phyloP scores from a whole-genome alignment of 2,797 vertebrate species.

The Pseudotriccus pelzelni region DNA sequence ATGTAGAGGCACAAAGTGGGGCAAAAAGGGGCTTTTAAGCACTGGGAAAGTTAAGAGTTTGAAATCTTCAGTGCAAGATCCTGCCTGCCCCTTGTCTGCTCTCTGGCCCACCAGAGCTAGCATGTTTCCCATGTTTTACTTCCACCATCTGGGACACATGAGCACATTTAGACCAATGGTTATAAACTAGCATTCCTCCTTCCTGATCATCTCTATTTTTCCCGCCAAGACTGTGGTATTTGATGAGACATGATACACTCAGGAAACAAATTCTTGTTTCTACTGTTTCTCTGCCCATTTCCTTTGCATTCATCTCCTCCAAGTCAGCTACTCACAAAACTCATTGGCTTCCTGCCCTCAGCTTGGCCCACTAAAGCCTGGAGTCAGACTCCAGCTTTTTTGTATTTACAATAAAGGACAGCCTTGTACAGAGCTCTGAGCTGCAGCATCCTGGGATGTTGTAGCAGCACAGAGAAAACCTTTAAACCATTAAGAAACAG shows the following conservation, averaged over 20 bases:
- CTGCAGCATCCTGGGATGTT: background rate
- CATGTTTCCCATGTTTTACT: background rate
- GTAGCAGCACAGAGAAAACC: background rate
- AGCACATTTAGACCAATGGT: background rate
- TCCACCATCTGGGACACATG: background rate
- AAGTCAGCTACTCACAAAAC: background rate
- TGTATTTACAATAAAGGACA: background rate
- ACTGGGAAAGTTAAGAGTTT: background rate
- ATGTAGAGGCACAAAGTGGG: background rate
- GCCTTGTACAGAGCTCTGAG: background rate
- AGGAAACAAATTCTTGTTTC: conserved; percentile 3
- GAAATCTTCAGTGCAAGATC: background rate
- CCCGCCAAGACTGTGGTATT: background rate
- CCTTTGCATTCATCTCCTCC: conserved; percentile 1
- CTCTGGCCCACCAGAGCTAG: background rate
- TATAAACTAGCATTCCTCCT: background rate
- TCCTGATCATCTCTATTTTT: background rate
- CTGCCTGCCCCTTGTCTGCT: background rate
- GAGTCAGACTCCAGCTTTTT: background rate
- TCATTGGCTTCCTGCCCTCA: background rate
- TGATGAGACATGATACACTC: background rate
- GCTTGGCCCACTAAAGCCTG: background rate
- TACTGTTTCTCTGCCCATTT: background rate
- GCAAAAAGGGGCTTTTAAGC: background rate
- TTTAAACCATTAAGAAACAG: background rate